Base-by-base conservation (phyloP, 2,113 vertebrate genomes). In the Acanthochromis polyacanthus region DNA sequence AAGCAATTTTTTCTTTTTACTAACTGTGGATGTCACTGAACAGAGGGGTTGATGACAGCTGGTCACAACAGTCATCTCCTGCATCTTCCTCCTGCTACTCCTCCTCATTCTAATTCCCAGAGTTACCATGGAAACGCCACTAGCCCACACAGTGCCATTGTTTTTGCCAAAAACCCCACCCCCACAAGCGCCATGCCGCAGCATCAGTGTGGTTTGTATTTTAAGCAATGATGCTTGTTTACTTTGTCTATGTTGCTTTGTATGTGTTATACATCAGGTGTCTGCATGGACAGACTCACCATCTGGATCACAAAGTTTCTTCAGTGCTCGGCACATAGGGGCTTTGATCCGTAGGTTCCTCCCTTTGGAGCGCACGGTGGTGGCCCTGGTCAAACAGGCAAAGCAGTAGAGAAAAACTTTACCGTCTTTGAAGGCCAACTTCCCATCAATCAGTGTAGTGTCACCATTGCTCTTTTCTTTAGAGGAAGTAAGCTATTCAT, bases 271-370 rank as follows among this genome's bases (percentile, higher is more conserved):
- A 8, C 10, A 20, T 10, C 7, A 22, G 20, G 2, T 15, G 30
- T 51, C 20, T 52, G 46, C 20, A 5, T 53, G 30, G 25, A 19
- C 6, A 38, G 11, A 91, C 96, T 88, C 92, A 97, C 98, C 98
- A 11, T 99, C 98, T 20, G 98, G 98, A 87, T 99, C 98, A 20
- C 98, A 99, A 52, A 99, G 96, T 78, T 97, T 99, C 94, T 99
- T 99, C 87, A 99, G 91, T 5, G 98, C 98, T 5, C 97, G 94
- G 83, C 98, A 99, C 98, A 99, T 99, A 0, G 98, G 98, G 0
- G 97, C 97, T 93, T 99, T 99, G 87, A 99, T 99, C 22, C 97
- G 94, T 60, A 99, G 90, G 90, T 99, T 99, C 88, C 98, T 95
- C 78, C 98, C 98, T 93, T 99, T 99, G 86, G 97, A 98, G 25